Conservation (phyloP, 1,140 invertebrate genomes). For the Zaprionus capensis region DNA sequence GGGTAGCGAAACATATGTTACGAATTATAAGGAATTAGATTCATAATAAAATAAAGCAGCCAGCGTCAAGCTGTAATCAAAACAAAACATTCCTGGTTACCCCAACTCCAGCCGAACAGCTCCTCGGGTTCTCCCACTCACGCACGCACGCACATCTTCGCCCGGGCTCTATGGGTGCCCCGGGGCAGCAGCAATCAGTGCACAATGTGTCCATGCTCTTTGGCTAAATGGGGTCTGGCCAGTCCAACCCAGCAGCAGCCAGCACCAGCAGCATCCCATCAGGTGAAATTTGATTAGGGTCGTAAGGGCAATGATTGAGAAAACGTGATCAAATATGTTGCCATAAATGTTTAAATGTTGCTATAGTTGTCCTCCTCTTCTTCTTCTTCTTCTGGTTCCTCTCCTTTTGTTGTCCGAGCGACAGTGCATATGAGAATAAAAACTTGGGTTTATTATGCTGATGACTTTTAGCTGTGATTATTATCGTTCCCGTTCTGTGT, state of each 20-base stretch:
- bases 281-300: slow-evolving; percentile 83
- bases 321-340: slow-evolving; percentile 83
- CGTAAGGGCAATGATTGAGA: slow-evolving; percentile 82
- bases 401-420: slow-evolving; percentile 48
- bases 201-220: slow-evolving; percentile 77
- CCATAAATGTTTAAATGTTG: slow-evolving; percentile 83
- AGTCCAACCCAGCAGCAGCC: not conserved
- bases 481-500: slow-evolving; percentile 65
- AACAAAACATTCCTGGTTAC: slow-evolving; percentile 70
- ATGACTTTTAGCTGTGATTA: slow-evolving; percentile 80
- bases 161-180: slow-evolving; percentile 13
- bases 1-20: slow-evolving; percentile 69
- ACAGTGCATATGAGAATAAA: slow-evolving; percentile 64
- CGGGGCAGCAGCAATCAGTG: slow-evolving; percentile 69
- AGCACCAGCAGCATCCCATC: slow-evolving; percentile 59
- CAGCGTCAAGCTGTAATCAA: slow-evolving; percentile 75
- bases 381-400: not conserved
- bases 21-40: slow-evolving; percentile 83
- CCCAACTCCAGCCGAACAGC: not conserved
- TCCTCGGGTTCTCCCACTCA: slow-evolving; percentile 34
- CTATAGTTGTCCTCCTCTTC: slow-evolving; percentile 50
- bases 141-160: slow-evolving; percentile 48
- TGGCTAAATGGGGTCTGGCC: slow-evolving; percentile 66
- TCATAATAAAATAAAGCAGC: slow-evolving; percentile 82
- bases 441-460: slow-evolving; percentile 80